These are phyloP conservation scores for Xiphophorus couchianus DNA, from an alignment of 2,113 vertebrate species.

Conservation along the genomic window DNA sequence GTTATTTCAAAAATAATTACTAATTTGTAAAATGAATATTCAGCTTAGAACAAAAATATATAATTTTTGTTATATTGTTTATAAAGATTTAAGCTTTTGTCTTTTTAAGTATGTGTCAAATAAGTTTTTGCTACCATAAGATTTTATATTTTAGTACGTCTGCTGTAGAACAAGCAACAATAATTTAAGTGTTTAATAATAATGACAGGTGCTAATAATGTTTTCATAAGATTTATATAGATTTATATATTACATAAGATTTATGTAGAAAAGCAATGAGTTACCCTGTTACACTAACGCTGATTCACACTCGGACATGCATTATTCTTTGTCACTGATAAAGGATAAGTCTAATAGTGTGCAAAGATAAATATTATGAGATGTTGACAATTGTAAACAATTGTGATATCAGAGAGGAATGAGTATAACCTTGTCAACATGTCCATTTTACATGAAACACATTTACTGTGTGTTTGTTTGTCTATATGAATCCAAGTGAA, in stretches of 20 bases:
- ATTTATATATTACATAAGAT: no score
- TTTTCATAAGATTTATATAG: conserved; percentile 23
- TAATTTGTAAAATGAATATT: background rate
- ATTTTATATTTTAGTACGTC: background rate
- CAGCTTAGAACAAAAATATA: background rate
- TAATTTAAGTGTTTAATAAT: background rate
- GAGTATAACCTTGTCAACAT: background rate
- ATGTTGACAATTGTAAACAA: background rate
- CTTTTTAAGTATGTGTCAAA: background rate
- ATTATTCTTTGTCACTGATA: conserved; percentile 1
- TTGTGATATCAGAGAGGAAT: background rate
- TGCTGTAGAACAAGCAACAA: background rate
- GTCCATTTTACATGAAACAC: background rate
- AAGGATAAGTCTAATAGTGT: background rate
- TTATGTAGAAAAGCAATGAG: background rate
- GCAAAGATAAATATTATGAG: background rate
- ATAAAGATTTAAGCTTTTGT: background rate
- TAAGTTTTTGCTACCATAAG: background rate
- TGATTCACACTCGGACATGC: background rate
- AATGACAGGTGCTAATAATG: conserved; percentile 31
- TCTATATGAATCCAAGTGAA: background rate
- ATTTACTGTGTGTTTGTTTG: background rate
- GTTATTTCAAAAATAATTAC: background rate
- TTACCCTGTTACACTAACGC: background rate
- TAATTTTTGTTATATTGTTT: background rate